Percentiles rank a stretch among this genome's conserved stretches.
phyloP scores from a whole-genome alignment of 2,113 vertebrate species.

The Actenoides hombroni region DNA sequence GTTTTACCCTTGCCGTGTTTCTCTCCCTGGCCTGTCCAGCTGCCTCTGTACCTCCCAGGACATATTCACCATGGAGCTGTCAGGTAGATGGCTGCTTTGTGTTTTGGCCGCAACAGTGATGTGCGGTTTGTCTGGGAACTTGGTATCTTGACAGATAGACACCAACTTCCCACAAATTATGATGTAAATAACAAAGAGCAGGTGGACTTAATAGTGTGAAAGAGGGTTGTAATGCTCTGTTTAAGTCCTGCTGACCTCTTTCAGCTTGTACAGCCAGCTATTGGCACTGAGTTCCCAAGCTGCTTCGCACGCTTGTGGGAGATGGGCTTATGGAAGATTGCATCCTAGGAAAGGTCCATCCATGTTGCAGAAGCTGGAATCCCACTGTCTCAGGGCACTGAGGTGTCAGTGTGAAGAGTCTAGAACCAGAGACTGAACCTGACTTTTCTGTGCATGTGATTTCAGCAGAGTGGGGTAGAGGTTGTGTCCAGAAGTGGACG shows the following conservation, averaged over 20 bases:
- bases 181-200: not conserved
- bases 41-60: not conserved
- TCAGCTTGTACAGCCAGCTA: not conserved
- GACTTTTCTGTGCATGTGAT: not conserved
- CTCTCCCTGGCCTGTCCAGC: not conserved
- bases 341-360: not conserved
- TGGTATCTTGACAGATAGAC: not conserved
- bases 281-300: not conserved
- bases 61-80: accelerated
- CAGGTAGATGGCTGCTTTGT: not conserved
- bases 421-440: not conserved
- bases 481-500: not conserved
- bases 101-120: not conserved
- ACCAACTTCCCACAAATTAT: not conserved
- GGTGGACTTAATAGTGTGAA: not conserved
- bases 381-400: accelerated
- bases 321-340: not conserved
- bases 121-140: not conserved
- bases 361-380: not conserved
- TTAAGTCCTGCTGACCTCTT: not conserved
- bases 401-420: not conserved
- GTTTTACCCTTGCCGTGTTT: not conserved
- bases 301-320: accelerated
- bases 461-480: not conserved
- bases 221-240: not conserved